These are phyloP conservation scores for Typhlomys cinereus DNA, from an alignment of 2,113 vertebrate genomes.

Conservation along the genomic window DNA sequence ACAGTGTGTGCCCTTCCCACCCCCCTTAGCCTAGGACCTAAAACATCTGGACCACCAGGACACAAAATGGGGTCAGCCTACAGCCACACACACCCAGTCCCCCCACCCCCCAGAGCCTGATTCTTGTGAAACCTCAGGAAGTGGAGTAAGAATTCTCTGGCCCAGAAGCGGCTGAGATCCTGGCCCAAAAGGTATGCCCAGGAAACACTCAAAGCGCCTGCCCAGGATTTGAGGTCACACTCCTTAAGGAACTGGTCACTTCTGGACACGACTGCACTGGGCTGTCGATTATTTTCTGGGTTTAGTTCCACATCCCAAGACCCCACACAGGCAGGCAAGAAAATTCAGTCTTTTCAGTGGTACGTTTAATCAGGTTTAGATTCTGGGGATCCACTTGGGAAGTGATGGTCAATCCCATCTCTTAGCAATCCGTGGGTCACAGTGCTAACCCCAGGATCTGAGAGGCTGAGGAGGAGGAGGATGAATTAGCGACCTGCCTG, in stretches of 20 bases:
- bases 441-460: too few relatives aligned
- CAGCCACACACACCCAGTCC: rapidly evolving
- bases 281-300: too few relatives aligned
- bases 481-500: too few relatives aligned
- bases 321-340: not conserved
- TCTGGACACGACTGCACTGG: not conserved
- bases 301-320: too few relatives aligned
- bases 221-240: not conserved
- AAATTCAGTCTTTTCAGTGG: not conserved
- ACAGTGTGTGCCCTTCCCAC: not conserved
- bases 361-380: not conserved
- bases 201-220: not conserved
- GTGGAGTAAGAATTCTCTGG: not conserved
- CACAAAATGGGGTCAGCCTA: not conserved
- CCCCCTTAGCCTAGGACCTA: too few relatives aligned
- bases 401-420: not conserved
- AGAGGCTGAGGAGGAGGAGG: too few relatives aligned
- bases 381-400: not conserved
- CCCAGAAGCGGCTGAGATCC: not conserved
- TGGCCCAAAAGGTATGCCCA: not conserved
- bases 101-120: not conserved
- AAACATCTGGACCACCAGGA: not conserved
- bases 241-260: not conserved
- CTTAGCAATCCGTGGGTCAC: not conserved
- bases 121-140: not conserved